Evolutionary conservation across 2,888 invertebrate species (phyloP), one percentile per base, ranked within the genome.

Genomic region (Pristionchus fissidentatus): DNA sequence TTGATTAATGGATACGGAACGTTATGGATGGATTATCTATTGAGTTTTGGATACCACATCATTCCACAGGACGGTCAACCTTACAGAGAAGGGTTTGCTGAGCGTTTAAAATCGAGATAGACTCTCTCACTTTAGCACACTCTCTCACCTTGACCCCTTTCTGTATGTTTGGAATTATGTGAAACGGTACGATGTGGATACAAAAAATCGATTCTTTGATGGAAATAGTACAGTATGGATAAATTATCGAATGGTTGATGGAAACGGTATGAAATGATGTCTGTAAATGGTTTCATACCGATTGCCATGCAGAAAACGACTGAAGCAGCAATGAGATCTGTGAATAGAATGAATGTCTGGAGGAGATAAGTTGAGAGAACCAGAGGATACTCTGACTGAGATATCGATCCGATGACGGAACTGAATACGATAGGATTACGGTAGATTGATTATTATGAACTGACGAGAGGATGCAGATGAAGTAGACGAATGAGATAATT

Each of bases 251-350:
- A 35, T 32, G 49, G 35, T 22, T 49, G n/a, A 77, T 19, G 49
- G n/a, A 32, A n/a, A n/a, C n/a, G n/a, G n/a, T n/a, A n/a, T n/a
- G n/a, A n/a, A n/a, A 49, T 49, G 10, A 62, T 52, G 57, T n/a
- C n/a, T n/a, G n/a, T n/a, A n/a, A n/a, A n/a, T n/a, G n/a, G n/a
- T n/a, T n/a, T n/a, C n/a, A n/a, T 57, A 85, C 89, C 90, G 57
- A 90, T 87, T 8, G 90, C 90, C 90, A 90, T 90, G 15, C 88
- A 86, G n/a, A 89, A 62, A 73, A 91, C 88, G 38, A 91, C 87
- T 3, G 87, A 77, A 43, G 91, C 84, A 1, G 91, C 91, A 5
- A 91, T 83, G 43, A 90, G 62, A 81, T 91, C 91, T n/a, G 90
- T 88, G 22, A 91, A 57, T 38, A 91, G 84, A 85, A 91, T 90